phyloP scores from a whole-genome alignment of 2,797 vertebrate genomes.

The Poecile montanus region DNA sequence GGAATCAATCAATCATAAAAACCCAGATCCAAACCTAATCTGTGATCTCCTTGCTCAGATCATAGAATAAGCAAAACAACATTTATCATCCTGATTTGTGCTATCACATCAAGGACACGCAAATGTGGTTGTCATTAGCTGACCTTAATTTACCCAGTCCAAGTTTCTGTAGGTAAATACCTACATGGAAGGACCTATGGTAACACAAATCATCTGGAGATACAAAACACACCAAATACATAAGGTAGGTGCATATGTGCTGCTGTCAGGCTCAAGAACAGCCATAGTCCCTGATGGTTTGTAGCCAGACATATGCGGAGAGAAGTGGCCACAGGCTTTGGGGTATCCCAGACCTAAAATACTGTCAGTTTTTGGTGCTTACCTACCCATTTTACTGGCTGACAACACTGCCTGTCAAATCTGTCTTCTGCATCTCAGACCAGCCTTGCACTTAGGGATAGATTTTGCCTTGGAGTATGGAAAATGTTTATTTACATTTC shows the following conservation, averaged over 20 bases:
- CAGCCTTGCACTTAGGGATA: background rate
- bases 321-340: background rate
- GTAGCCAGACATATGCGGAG: background rate
- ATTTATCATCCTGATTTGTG: background rate
- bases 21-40: background rate
- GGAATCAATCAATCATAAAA: background rate
- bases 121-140: background rate
- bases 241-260: background rate
- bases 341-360: background rate
- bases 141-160: background rate
- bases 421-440: background rate
- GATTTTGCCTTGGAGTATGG: background rate
- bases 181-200: background rate
- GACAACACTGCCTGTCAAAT: background rate
- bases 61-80: background rate
- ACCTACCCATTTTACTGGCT: background rate
- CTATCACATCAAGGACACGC: background rate
- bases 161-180: background rate
- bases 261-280: background rate
- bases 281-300: background rate
- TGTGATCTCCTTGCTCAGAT: background rate
- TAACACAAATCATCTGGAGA: background rate
- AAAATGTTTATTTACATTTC: background rate
- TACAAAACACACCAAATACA: background rate
- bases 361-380: background rate